Base-by-base conservation (phyloP, 2,888 invertebrate genomes). In the Brachyopa scutellaris region DNA sequence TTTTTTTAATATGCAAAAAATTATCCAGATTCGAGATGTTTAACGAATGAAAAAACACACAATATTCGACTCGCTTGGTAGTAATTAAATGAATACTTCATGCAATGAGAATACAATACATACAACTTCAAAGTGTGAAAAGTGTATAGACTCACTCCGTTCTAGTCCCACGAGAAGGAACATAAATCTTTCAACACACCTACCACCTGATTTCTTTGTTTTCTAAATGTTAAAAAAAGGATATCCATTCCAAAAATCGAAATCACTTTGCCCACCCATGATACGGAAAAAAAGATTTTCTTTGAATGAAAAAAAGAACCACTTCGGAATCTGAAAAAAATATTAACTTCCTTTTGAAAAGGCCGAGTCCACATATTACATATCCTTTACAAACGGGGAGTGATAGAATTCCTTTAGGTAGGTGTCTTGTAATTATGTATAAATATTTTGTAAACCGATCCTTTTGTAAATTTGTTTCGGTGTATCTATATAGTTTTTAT, bases 401-500 rank as follows among this genome's bases (percentile, higher is more conserved):
- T 59, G 76, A 67, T 29, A 19, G 51, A 45, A 55, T 69, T 45
- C 45, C n/a, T 21, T 40, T 57, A 26, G 8, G 29, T 51, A 26
- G n/a, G n/a, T n/a, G n/a, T 26, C 13, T 53, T 36, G 21, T 61
- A 67, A 76, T 67, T n/a, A n/a, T n/a, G n/a, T 67, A 61, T 51
- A 57, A 53, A 67, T 53, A 76, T 67, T 67, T 59, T 76, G 67
- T 31, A 57, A 67, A 67, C 67, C 19, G 33, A 1, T 36, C 42
- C 45, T 61, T 61, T 61, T 38, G 38, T 53, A 17, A 23, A 67
- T 76, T 76, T 59, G 61, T 38, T 67, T 29, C 36, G 45, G 36
- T 53, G 21, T 9, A 29, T 36, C n/a, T n/a, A n/a, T n/a, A n/a
- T n/a, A n/a, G n/a, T n/a, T n/a, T n/a, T n/a, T n/a, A n/a, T n/a